phyloP scores from a whole-genome alignment of 2,888 invertebrate genomes.

The Calameuta filiformis region DNA sequence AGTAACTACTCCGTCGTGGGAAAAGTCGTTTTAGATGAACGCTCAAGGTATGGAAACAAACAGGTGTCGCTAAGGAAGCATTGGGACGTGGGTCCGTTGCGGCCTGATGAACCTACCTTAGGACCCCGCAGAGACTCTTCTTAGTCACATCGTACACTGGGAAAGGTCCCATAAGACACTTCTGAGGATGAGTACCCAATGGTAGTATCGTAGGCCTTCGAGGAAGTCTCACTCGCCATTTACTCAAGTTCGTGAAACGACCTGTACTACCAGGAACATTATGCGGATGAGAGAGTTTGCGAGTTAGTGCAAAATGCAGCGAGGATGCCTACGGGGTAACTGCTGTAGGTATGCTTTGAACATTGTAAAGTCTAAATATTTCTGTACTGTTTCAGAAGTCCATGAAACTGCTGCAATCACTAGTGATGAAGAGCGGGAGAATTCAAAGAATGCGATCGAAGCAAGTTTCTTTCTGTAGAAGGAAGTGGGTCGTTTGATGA shows the following conservation, averaged over 20 bases:
- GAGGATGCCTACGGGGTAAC: neutral
- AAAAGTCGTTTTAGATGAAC: neutral
- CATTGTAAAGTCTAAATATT: neutral
- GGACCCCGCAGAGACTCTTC: neutral
- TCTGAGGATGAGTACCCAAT: neutral
- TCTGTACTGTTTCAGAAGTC: neutral
- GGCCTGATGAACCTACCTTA: neutral
- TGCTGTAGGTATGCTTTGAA: neutral
- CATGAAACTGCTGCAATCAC: neutral
- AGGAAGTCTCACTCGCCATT: neutral
- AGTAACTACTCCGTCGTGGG: neutral
- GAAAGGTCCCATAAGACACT: neutral
- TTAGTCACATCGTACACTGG: neutral
- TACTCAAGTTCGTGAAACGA: neutral
- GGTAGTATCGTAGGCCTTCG: neutral
- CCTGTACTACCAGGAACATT: neutral
- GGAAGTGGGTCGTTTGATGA: conserved; percentile 42
- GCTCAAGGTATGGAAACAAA: neutral
- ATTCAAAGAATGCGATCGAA: conserved; percentile 31
- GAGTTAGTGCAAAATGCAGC: neutral
- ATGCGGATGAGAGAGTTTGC: neutral
- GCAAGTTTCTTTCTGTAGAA: conserved; percentile 25
- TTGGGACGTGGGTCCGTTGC: neutral
- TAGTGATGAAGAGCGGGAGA: neutral
- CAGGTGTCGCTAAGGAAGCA: neutral